These are phyloP conservation scores for Mellivora capensis DNA, from an alignment of 2,113 vertebrate genomes.

Conservation along the genomic window DNA sequence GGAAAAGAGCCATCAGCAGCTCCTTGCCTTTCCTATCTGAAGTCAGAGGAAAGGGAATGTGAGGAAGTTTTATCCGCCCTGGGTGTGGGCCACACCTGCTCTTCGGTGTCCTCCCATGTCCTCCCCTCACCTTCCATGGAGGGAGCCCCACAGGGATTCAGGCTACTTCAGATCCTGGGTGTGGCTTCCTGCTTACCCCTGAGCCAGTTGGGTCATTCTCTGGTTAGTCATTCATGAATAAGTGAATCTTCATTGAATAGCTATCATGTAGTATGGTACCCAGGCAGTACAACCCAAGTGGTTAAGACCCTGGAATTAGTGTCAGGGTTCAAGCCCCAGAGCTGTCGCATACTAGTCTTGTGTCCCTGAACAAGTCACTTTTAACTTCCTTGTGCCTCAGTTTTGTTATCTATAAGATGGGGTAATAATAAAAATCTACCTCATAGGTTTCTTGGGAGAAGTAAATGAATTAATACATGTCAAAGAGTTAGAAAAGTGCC, in stretches of 20 bases:
- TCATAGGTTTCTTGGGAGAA: not conserved
- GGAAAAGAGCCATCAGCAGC: slow-evolving; percentile 64
- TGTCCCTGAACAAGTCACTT: not conserved
- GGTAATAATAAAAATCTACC: not conserved
- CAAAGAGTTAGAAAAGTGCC: not conserved
- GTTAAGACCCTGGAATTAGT: not conserved
- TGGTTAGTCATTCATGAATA: not conserved
- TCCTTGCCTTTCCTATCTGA: slow-evolving; percentile 66
- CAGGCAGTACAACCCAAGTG: not conserved
- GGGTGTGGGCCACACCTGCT: not conserved
- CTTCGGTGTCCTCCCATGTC: not conserved
- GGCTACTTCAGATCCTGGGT: not conserved
- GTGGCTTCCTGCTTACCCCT: slow-evolving; percentile 33
- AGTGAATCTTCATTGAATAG: not conserved
- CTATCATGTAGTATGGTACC: not conserved
- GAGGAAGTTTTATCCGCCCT: slow-evolving; percentile 5
- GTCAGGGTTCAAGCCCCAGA: not conserved
- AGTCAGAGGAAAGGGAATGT: slow-evolving; percentile 59
- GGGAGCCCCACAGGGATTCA: not conserved
- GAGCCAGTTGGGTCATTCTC: not conserved
- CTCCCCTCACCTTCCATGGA: not conserved
- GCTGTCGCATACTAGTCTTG: not conserved
- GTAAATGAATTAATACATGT: not conserved
- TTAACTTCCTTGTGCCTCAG: not conserved
- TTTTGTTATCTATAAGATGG: slow-evolving; percentile 11